phyloP scores from a whole-genome alignment of 2,113 vertebrate genomes.

The Herpetotheres cachinnans region DNA sequence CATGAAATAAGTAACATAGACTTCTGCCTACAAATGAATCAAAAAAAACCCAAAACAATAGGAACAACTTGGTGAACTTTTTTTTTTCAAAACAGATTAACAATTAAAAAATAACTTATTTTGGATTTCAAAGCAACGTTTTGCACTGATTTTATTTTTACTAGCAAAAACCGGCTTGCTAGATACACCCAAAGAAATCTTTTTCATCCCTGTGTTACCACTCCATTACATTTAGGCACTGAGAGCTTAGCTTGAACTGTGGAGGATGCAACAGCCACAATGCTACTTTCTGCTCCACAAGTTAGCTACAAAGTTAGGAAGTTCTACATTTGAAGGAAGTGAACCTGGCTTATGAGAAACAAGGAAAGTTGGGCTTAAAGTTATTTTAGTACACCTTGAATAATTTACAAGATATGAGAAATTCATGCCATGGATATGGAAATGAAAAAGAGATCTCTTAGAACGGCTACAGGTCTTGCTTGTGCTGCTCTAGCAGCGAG shows the following conservation, averaged over 20 bases:
- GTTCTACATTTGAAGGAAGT: neutral
- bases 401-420: neutral
- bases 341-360: neutral
- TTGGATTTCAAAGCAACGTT: neutral
- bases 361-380: neutral
- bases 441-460: neutral
- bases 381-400: neutral
- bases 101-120: neutral
- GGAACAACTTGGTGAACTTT: neutral
- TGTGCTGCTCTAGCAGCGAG: neutral
- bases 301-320: neutral
- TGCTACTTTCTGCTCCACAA: neutral
- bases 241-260: neutral
- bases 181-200: neutral
- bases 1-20: conserved; percentile 26
- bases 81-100: neutral
- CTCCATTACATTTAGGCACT: neutral
- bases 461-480: neutral
- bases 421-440: neutral
- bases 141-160: neutral
- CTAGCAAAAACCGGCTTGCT: neutral
- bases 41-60: too few relatives aligned
- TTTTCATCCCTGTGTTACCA: neutral
- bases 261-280: neutral
- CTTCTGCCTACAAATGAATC: neutral